Evolutionary conservation across 2,888 invertebrate genomes (phyloP).

Genomic region (Cephus runcator): DNA sequence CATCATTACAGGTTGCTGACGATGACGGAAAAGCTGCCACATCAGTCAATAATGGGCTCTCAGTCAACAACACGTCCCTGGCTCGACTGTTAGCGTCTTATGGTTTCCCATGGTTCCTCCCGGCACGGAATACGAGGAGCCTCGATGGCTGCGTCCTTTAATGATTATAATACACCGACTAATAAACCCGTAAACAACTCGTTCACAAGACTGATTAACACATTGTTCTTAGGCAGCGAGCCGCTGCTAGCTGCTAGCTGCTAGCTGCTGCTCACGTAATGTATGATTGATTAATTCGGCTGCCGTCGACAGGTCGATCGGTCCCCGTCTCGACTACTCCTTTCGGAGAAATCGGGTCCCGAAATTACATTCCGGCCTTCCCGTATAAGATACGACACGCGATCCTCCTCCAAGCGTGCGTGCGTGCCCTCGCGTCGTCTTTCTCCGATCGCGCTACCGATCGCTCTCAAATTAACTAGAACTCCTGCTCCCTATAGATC

Average conservation of each 20-base stretch:
- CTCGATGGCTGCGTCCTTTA: not conserved
- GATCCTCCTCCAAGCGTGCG: not conserved
- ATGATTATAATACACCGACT: slow-evolving; percentile 6
- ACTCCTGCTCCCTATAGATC: not conserved
- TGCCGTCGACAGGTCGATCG: slow-evolving; percentile 15
- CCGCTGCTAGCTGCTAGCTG: not conserved
- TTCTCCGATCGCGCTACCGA: not conserved
- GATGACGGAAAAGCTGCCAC: not conserved
- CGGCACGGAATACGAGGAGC: not conserved
- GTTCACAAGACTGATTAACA: slow-evolving; percentile 25
- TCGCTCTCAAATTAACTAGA: not conserved
- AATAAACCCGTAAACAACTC: slow-evolving; percentile 21
- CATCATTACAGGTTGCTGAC: not conserved
- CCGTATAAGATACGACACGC: not conserved
- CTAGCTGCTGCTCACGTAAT: slow-evolving; percentile 6
- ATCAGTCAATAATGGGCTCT: not conserved
- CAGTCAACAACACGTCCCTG: not conserved
- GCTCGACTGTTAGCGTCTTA: not conserved
- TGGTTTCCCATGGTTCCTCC: not conserved
- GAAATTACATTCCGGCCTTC: slow-evolving; percentile 1
- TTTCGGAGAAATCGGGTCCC: not conserved
- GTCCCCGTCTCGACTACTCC: not conserved
- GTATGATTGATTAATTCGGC: slow-evolving; percentile 14
- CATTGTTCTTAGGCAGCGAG: slow-evolving; percentile 27
- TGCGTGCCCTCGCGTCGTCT: not conserved